phyloP scores from a whole-genome alignment of 2,888 invertebrate species.

The Hyposoter dolosus region DNA sequence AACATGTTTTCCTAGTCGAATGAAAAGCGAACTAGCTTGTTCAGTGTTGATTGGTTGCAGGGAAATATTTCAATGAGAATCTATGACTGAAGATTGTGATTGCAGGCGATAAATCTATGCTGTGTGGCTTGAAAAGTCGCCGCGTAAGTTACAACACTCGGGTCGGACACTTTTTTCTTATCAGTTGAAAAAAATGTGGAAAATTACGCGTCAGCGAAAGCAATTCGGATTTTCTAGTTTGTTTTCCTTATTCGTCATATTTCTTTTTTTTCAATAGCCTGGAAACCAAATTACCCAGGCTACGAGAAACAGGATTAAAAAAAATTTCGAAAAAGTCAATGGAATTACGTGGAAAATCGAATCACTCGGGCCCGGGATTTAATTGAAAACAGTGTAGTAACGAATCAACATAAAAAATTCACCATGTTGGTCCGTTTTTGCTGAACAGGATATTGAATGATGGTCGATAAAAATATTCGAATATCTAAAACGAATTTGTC shows the following conservation, averaged over 20 bases:
- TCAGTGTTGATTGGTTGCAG: constrained; percentile 19
- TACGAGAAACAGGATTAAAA: background rate
- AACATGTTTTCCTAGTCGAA: constrained; percentile 35
- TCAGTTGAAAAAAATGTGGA: constrained; percentile 4
- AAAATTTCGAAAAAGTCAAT: background rate
- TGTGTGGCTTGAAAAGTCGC: constrained; percentile 4
- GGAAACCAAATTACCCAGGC: background rate
- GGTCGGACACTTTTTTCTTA: constrained; percentile 16
- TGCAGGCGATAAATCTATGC: constrained; percentile 35
- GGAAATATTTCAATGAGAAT: constrained; percentile 35
- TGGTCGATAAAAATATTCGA: background rate
- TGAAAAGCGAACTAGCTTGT: constrained; percentile 41
- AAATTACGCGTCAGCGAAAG: constrained; percentile 17
- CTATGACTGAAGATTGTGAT: constrained; percentile 23
- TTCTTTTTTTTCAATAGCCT: background rate
- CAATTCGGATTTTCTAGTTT: background rate
- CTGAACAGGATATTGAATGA: background rate
- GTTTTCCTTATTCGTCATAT: background rate
- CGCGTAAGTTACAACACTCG: constrained; percentile 33
- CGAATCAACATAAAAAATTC: background rate
- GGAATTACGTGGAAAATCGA: background rate
- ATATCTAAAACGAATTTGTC: background rate
- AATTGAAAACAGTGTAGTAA: background rate
- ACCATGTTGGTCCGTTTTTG: background rate
- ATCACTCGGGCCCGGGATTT: background rate